Conservation (phyloP, 2,888 invertebrate genomes). For the Miltochrista miniata region DNA sequence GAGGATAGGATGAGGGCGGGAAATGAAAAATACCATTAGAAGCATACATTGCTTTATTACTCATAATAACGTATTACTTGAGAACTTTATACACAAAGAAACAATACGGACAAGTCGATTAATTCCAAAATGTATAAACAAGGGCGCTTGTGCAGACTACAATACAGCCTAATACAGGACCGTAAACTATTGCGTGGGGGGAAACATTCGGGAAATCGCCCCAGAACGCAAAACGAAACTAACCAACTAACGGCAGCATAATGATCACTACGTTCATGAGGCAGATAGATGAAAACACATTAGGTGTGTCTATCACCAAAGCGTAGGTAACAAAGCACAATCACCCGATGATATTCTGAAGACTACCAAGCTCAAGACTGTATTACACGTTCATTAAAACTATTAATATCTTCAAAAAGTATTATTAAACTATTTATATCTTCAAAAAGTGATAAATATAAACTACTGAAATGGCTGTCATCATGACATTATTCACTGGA, state of each 20-base stretch:
- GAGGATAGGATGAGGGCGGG: neutral
- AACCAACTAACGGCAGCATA: neutral
- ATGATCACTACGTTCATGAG: neutral
- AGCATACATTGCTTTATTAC: conserved; percentile 56
- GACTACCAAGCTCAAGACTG: conserved; percentile 46
- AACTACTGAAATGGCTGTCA: conserved; percentile 29
- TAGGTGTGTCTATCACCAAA: too few relatives aligned
- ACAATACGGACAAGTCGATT: conserved; percentile 58
- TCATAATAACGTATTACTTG: conserved; percentile 56
- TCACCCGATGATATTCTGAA: conserved; percentile 14
- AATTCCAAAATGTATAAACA: conserved; percentile 27
- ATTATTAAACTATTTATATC: conserved; percentile 12
- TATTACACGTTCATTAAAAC: conserved; percentile 21
- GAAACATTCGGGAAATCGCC: neutral
- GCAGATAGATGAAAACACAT: neutral
- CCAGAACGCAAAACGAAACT: neutral
- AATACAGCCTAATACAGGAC: neutral
- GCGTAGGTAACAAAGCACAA: too few relatives aligned
- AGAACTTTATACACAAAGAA: conserved; percentile 56
- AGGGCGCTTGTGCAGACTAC: neutral
- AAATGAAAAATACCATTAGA: conserved; percentile 15
- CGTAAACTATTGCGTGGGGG: neutral
- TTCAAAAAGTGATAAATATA: conserved; percentile 26
- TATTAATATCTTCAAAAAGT: conserved; percentile 22
- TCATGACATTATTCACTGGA: conserved; percentile 24